phyloP scores from a whole-genome alignment of 2,797 vertebrate species.

The Fringilla coelebs region DNA sequence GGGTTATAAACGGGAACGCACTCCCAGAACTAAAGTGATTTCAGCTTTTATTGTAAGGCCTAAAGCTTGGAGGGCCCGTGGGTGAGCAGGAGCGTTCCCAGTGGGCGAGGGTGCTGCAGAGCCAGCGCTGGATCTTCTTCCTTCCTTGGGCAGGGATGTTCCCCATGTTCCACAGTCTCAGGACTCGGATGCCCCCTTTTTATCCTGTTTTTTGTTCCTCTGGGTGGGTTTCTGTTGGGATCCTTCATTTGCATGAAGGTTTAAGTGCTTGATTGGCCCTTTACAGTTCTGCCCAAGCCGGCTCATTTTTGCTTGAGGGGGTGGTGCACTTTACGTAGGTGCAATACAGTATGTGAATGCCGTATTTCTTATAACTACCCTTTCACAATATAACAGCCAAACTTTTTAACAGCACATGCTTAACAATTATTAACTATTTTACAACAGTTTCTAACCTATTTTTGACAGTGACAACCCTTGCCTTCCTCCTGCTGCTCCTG shows the following conservation, averaged over 20 bases:
- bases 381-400: not conserved
- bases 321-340: not conserved
- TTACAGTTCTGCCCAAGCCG: not conserved
- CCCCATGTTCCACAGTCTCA: not conserved
- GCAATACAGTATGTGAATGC: not conserved
- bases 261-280: not conserved
- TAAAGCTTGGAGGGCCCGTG: not conserved
- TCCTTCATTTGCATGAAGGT: not conserved
- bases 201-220: not conserved
- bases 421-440: not conserved
- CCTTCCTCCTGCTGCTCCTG: not conserved
- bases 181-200: not conserved
- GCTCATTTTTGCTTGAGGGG: not conserved
- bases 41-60: not conserved
- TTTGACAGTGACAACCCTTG: not conserved
- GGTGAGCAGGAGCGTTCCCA: not conserved
- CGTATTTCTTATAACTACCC: not conserved
- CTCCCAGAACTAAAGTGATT: not conserved
- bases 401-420: not conserved
- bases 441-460: not conserved
- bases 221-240: not conserved
- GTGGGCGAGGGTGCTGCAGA: rapidly evolving
- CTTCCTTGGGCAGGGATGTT: not conserved
- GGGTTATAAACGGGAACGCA: not conserved
- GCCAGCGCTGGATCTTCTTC: not conserved